Conservation (phyloP, 2,888 invertebrate genomes). For the Brachycybe producta region DNA sequence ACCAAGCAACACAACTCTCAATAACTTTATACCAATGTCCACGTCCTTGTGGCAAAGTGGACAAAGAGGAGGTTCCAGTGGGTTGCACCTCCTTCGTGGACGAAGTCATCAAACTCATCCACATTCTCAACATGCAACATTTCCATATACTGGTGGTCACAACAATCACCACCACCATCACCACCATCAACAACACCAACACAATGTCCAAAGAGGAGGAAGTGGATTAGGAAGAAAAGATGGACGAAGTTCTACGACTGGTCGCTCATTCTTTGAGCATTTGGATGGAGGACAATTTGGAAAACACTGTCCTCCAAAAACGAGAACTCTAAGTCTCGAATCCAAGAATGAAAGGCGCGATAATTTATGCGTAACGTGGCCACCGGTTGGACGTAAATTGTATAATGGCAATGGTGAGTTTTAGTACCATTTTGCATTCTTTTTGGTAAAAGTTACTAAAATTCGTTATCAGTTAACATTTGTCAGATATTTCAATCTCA, state of each 20-base stretch:
- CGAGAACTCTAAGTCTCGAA: slow-evolving; percentile 9
- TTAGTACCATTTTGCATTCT: no score
- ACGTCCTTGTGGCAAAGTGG: background rate
- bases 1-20: background rate
- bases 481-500: no score
- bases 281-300: slow-evolving; percentile 6
- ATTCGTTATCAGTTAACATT: no score
- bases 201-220: background rate
- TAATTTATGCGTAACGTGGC: slow-evolving; percentile 13
- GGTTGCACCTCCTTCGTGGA: no score
- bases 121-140: no score
- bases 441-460: no score
- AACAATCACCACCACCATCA: background rate
- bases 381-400: slow-evolving; percentile 9
- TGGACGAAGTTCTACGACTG: background rate
- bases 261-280: background rate
- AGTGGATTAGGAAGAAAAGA: background rate
- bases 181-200: background rate
- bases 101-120: no score
- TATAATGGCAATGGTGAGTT: slow-evolving; percentile 8
- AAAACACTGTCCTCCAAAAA: slow-evolving; percentile 7
- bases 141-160: no score
- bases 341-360: slow-evolving; percentile 8
- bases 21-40: background rate
- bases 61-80: background rate